phyloP scores from a whole-genome alignment of 2,113 vertebrate genomes.

The Otocyon megalotis region DNA sequence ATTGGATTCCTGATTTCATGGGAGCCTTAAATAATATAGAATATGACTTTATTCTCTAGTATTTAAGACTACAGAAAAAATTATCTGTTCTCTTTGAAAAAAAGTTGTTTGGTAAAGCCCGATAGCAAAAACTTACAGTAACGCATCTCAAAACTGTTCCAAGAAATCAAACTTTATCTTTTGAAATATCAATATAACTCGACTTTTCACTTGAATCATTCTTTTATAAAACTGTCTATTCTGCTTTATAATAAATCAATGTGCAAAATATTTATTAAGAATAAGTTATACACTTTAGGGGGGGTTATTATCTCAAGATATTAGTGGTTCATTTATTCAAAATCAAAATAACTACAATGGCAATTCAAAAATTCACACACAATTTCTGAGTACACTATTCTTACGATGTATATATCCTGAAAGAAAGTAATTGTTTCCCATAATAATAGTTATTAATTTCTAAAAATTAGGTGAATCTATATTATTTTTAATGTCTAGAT shows the following conservation, averaged over 20 bases:
- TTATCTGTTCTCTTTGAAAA: not conserved
- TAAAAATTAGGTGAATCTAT: conserved; percentile 11
- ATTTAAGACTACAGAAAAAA: conserved; percentile 50
- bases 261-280: not conserved
- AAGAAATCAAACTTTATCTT: conserved; percentile 56
- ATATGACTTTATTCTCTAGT: not conserved
- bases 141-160: conserved; percentile 59
- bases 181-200: conserved; percentile 12
- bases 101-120: conserved; percentile 8
- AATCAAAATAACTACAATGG: conserved; percentile 19
- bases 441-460: not conserved
- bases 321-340: conserved; percentile 44
- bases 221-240: conserved; percentile 33
- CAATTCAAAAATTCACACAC: not conserved
- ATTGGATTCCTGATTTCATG: not conserved
- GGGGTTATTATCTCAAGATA: conserved; percentile 49
- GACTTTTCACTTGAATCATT: conserved; percentile 13
- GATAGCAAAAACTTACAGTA: conserved; percentile 47
- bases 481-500: not conserved
- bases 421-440: not conserved
- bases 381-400: not conserved
- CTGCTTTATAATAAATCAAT: not conserved
- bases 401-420: not conserved
- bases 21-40: conserved; percentile 9
- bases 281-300: not conserved